phyloP scores from a whole-genome alignment of 2,888 invertebrate genomes.

The Leptinotarsa rubiginosa region DNA sequence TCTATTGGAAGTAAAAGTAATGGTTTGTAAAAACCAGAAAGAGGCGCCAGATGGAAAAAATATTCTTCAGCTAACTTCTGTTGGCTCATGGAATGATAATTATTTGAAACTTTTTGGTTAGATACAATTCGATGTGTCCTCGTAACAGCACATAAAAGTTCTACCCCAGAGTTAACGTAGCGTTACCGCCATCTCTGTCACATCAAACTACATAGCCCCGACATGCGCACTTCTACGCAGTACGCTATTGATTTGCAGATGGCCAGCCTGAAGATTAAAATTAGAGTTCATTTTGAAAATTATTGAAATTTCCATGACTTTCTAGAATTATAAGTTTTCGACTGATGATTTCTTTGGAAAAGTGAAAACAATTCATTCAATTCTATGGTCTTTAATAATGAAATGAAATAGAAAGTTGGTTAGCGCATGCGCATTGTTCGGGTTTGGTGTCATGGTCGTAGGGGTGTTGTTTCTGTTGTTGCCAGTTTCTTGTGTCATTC shows the following conservation, averaged over 20 bases:
- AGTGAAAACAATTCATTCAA: no score
- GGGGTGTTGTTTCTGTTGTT: background rate
- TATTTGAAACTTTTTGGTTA: no score
- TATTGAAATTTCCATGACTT: no score
- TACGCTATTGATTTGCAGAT: slow-evolving; percentile 36
- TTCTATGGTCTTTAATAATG: background rate
- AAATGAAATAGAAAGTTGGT: background rate
- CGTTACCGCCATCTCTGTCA: slow-evolving; percentile 1
- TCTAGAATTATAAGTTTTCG: no score
- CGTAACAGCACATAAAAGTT: no score
- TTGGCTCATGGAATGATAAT: no score
- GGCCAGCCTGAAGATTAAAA: slow-evolving; percentile 16
- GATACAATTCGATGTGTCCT: no score
- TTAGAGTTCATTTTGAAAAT: background rate
- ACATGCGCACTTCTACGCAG: slow-evolving; percentile 15
- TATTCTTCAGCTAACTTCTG: no score
- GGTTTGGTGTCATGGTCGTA: background rate
- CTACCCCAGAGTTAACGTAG: background rate
- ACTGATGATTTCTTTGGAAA: no score
- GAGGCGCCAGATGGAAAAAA: no score
- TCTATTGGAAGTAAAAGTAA: no score
- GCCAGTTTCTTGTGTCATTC: slow-evolving; percentile 18
- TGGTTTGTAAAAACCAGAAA: no score
- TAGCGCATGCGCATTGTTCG: background rate
- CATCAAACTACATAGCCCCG: background rate